A percentile compares a stretch with the other conserved stretches of the same genome.
These are phyloP conservation scores for Grapholita molesta DNA, from an alignment of 1,140 invertebrate species.

Conservation along the genomic window DNA sequence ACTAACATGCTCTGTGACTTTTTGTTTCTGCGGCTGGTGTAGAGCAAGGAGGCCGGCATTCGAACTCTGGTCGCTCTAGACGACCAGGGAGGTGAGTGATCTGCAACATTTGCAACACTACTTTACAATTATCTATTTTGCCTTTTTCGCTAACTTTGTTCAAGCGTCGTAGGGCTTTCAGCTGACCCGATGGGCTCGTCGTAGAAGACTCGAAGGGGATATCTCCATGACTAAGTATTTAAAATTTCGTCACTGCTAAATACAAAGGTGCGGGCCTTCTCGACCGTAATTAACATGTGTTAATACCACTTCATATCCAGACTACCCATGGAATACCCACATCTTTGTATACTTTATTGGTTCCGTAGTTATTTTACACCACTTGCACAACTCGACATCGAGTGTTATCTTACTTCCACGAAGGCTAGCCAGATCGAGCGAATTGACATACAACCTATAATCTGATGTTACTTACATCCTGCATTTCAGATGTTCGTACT, in stretches of 20 bases:
- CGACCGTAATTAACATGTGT: slow-evolving; percentile 36
- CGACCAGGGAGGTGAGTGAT: slow-evolving; percentile 98
- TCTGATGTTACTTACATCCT: slow-evolving; percentile 64
- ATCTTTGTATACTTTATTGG: slow-evolving; percentile 71
- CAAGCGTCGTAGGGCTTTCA: slow-evolving; percentile 71
- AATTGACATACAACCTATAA: slow-evolving; percentile 40
- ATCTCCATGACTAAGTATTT: slow-evolving; percentile 57
- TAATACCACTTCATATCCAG: slow-evolving; percentile 44
- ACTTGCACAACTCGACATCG: slow-evolving; percentile 72
- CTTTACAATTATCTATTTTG: slow-evolving; percentile 75
- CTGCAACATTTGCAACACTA: slow-evolving; percentile 75
- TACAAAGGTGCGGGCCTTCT: slow-evolving; percentile 75
- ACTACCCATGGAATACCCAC: slow-evolving; percentile 68
- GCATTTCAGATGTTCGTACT: slow-evolving; percentile 70
- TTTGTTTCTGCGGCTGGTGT: slow-evolving; percentile 86
- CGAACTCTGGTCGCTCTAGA: slow-evolving; percentile 99
- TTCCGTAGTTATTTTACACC: slow-evolving; percentile 72
- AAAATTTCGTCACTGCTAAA: slow-evolving; percentile 64
- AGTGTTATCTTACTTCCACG: slow-evolving; percentile 44
- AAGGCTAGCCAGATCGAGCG: slow-evolving; percentile 48
- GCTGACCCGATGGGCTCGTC: slow-evolving; percentile 59
- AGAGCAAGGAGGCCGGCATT: slow-evolving; percentile 99
- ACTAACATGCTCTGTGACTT: slow-evolving; percentile 79
- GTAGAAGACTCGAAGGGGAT: slow-evolving; percentile 62
- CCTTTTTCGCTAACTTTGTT: slow-evolving; percentile 72